Evolutionary conservation across 2,797 vertebrate genomes (phyloP).

Genomic region (Tokudaia muenninki): DNA sequence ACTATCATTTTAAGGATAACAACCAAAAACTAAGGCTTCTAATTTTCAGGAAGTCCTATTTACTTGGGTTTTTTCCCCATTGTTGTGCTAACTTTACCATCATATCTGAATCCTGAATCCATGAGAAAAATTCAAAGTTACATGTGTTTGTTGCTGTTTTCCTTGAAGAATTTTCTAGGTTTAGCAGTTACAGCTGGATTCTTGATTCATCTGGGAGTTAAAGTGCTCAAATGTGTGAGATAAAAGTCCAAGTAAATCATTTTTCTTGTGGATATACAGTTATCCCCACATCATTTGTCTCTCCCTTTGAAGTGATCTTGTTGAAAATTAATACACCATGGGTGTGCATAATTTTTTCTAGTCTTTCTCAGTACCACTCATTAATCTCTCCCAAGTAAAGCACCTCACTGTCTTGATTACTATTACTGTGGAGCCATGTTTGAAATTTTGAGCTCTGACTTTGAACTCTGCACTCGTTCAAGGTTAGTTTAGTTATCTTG

Average conservation of each 20-base stretch:
- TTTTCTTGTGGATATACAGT: neutral
- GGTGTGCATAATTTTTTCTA: neutral
- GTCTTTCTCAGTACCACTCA: neutral
- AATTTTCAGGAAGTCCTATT: neutral
- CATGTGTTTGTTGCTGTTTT: neutral
- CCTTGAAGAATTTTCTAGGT: neutral
- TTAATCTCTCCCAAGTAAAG: neutral
- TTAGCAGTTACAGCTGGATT: neutral
- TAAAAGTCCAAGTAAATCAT: neutral
- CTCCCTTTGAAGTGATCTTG: slow-evolving; percentile 5
- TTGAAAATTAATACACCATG: slow-evolving; percentile 2
- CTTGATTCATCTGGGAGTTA: neutral
- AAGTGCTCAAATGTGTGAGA: neutral
- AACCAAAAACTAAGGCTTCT: neutral
- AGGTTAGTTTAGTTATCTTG: neutral
- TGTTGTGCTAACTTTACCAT: neutral
- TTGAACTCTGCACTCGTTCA: neutral
- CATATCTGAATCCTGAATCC: neutral
- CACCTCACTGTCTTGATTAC: neutral
- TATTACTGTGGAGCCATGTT: neutral
- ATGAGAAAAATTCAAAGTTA: neutral
- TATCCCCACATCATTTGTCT: neutral
- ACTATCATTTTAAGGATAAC: neutral
- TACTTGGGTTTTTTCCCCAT: neutral
- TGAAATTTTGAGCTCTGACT: neutral